Evolutionary conservation across 2,797 vertebrate genomes (phyloP).

Genomic region (Spondyliosoma cantharus): DNA sequence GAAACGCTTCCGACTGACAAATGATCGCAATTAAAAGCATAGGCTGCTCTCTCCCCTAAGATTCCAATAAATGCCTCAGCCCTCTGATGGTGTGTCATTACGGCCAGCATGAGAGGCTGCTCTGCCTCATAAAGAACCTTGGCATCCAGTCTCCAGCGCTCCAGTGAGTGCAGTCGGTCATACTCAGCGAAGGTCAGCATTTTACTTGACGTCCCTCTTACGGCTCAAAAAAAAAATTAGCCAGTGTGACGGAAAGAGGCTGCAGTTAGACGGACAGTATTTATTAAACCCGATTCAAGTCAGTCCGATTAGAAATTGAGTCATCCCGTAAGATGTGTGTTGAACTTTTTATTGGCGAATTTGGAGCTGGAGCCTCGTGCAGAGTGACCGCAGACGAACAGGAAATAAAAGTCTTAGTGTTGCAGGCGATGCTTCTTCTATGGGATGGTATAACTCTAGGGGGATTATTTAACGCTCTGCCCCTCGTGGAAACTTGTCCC

Average conservation of each 20-base stretch:
- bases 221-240: conserved; percentile 26
- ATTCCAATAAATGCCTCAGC: conserved; percentile 54
- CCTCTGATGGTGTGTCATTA: conserved; percentile 64
- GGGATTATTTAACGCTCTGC: no score
- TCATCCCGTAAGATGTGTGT: no score
- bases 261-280: no score
- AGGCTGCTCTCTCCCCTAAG: conserved; percentile 43
- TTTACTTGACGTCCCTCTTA: conserved; percentile 18
- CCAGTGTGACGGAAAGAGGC: neutral
- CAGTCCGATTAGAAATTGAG: no score
- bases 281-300: no score
- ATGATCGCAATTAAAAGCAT: conserved; percentile 68
- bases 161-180: conserved; percentile 30
- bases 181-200: conserved; percentile 36
- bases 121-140: conserved; percentile 55
- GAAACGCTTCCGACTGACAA: conserved; percentile 67
- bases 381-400: no score
- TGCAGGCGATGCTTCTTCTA: no score
- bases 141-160: conserved; percentile 41
- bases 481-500: no score
- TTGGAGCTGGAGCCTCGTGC: no score
- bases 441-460: no score
- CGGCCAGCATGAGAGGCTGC: conserved; percentile 22
- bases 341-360: no score
- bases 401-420: no score